Conservation (phyloP, 2,888 invertebrate species). For the Megastigmus dorsalis region DNA sequence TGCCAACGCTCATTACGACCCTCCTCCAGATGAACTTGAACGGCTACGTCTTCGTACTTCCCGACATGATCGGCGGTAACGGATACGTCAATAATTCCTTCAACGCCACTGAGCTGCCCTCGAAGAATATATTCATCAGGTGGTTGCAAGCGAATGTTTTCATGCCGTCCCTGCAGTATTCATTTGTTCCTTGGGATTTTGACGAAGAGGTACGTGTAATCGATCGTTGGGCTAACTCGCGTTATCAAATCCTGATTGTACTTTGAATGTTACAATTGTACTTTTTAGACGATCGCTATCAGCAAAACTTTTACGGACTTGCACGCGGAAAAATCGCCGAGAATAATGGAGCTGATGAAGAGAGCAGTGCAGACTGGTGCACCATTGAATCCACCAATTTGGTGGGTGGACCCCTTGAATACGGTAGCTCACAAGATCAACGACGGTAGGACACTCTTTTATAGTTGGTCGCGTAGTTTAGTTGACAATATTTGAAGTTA, state of each 20-base stretch:
- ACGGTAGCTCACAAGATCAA: constrained; percentile 76
- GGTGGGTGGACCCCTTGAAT: constrained; percentile 88
- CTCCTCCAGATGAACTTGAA: constrained; percentile 78
- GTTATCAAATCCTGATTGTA: neutral
- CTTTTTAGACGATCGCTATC: constrained; percentile 79
- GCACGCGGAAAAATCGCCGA: constrained; percentile 79
- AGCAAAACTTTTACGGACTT: constrained; percentile 80
- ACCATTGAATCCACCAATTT: constrained; percentile 88
- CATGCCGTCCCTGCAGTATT: constrained; percentile 87
- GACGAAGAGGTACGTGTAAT: constrained; percentile 74
- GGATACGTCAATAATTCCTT: constrained; percentile 78
- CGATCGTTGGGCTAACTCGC: too few relatives aligned
- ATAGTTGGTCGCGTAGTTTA: neutral
- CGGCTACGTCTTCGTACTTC: constrained; percentile 81
- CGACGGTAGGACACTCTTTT: constrained; percentile 67
- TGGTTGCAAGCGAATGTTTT: constrained; percentile 88
- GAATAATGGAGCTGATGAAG: constrained; percentile 80
- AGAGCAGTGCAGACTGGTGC: constrained; percentile 78
- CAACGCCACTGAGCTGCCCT: constrained; percentile 67
- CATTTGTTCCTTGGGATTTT: constrained; percentile 87
- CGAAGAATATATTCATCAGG: constrained; percentile 82
- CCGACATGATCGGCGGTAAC: constrained; percentile 87
- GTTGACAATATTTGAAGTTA: constrained; percentile 12
- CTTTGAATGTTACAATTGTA: neutral
- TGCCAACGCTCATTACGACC: constrained; percentile 83